Evolutionary conservation across 92 coral and sea anemone genomes (phyloP), one percentile per base, ranked within the genome.

Genomic region (Meandrina meandrites): DNA sequence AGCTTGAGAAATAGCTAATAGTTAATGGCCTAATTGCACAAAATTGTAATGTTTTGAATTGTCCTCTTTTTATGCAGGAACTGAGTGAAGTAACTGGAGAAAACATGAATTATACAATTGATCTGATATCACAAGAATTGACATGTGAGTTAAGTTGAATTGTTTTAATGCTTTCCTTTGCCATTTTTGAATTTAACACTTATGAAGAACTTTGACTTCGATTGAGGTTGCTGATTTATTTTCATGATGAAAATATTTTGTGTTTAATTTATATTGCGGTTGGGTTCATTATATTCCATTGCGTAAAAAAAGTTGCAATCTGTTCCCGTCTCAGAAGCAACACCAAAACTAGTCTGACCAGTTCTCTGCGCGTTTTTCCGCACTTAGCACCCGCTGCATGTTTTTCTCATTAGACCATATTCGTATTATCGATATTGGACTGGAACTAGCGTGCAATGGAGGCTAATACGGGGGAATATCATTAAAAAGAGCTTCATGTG

Each of bases 101-200:
- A 73, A 92, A 94, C 54, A 84, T 94, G 86, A 90, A 94, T 68
- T 94, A 91, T 68, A 89, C 98, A 21, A 81, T 81, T 58, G 85
- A 90, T 37, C 81, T 94, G 51, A 90, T 94, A 78, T 85, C 81
- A 15, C 57, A 81, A 22, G 96, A 93, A 58, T 76, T 94, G 34
- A 84, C 86, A 21, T 87, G 97, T 94, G 78, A 84, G 94, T 67
- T 66, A 21, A 24, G 12, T 22, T 31, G 14, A 34, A 18, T 10
- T 27, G 71, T 66, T 27, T 28, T 24, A 62, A 19, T 24, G 1
- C 27, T 62, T 62, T 62, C 13, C 2, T 21, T 19, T 21, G n/a
- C 30, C 21, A 24, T 62, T 62, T 62, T 24, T n/a, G 0, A 62
- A 8, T n/a, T 24, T 62, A 24, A 24, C 13, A n/a, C n/a, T n/a